These are phyloP conservation scores for Zonotrichia albicollis DNA, from an alignment of 2,797 vertebrate genomes.

Conservation along the genomic window DNA sequence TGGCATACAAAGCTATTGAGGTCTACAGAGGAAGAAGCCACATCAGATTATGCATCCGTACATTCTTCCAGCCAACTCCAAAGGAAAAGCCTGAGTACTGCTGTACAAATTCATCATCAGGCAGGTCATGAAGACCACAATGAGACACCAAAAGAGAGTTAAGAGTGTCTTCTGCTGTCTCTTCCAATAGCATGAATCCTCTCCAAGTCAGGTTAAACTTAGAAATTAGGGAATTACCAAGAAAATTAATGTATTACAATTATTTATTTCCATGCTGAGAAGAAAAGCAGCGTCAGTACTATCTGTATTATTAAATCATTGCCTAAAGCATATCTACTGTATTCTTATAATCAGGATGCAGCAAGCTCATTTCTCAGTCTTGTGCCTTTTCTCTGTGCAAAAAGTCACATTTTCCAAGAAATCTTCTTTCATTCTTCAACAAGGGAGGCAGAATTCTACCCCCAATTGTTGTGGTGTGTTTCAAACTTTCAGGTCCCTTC, in stretches of 20 bases:
- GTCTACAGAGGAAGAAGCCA: neutral
- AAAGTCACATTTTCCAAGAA: neutral
- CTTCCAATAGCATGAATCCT: neutral
- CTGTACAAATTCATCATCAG: neutral
- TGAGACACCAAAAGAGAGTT: neutral
- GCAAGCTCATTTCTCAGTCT: neutral
- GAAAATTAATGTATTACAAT: neutral
- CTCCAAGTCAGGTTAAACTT: neutral
- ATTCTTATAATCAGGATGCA: neutral
- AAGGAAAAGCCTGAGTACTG: neutral
- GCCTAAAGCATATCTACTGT: neutral
- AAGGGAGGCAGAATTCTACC: neutral
- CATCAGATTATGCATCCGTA: neutral
- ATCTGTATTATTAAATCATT: neutral
- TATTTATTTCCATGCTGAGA: neutral
- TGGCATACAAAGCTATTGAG: neutral
- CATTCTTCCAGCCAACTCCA: neutral
- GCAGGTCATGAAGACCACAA: neutral
- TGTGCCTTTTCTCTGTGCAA: neutral
- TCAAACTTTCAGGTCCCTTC: no score
- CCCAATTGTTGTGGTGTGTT: no score
- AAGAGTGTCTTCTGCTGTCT: neutral
- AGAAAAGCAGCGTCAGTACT: neutral
- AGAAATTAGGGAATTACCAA: neutral
- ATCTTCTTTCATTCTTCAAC: neutral